These are phyloP conservation scores for Cyrtodaria siliqua DNA, from an alignment of 2,888 invertebrate species.

Conservation along the genomic window DNA sequence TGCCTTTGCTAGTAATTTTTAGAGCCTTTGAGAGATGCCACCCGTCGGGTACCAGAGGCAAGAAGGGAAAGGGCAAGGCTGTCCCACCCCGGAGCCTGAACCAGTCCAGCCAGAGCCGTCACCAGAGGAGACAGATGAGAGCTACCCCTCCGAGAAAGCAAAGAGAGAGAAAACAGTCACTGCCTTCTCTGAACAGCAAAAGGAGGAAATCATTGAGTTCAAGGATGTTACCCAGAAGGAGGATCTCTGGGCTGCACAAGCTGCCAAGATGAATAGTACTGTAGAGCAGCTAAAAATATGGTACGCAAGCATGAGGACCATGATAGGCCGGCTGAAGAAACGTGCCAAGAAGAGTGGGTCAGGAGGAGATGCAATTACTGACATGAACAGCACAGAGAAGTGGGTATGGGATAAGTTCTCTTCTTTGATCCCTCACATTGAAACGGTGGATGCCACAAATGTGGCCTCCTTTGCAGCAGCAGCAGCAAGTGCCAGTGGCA, in stretches of 20 bases:
- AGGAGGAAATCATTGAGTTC: conserved; percentile 45
- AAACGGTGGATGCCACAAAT: conserved; percentile 34
- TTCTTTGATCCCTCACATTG: conserved; percentile 31
- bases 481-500: conserved; percentile 27
- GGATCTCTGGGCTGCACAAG: conserved; percentile 26
- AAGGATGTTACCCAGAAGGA: conserved; percentile 26
- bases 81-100: conserved; percentile 36
- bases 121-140: conserved; percentile 15
- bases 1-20: conserved; percentile 3
- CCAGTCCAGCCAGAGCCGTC: conserved; percentile 48
- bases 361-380: conserved; percentile 24
- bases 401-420: conserved; percentile 25
- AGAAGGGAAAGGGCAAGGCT: conserved; percentile 9
- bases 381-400: conserved; percentile 26
- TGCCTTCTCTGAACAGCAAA: conserved; percentile 32
- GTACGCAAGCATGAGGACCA: conserved; percentile 28
- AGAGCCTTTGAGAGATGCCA: conserved; percentile 18
- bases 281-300: conserved; percentile 22
- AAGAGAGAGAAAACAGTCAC: not conserved
- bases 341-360: conserved; percentile 7
- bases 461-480: conserved; percentile 35
- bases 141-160: not conserved
- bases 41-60: not conserved
- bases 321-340: conserved; percentile 37
- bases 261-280: conserved; percentile 21